Evolutionary conservation across 2,113 vertebrate species (phyloP).

Genomic region (Microtus montanus): DNA sequence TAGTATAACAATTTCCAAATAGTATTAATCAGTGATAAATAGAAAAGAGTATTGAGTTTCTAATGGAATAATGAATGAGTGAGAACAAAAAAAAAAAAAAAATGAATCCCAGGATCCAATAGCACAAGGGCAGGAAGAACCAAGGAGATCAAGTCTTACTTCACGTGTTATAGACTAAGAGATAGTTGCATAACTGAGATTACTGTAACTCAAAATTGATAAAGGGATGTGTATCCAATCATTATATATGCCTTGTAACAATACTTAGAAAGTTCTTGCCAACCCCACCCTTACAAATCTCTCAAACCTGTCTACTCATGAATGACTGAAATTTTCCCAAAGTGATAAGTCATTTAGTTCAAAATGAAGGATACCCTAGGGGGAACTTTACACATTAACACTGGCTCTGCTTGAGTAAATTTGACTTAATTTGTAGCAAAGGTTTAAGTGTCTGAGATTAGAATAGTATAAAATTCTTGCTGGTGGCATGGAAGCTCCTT

Average conservation of each 20-base stretch:
- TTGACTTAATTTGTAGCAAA: slow-evolving; percentile 72
- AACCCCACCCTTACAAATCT: background rate
- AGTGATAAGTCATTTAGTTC: slow-evolving; percentile 52
- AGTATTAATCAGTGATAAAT: background rate
- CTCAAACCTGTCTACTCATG: background rate
- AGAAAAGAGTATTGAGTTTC: background rate
- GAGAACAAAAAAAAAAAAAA: background rate
- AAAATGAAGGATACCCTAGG: slow-evolving; percentile 59
- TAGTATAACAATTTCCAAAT: background rate
- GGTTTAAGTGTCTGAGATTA: slow-evolving; percentile 64
- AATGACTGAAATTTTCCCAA: slow-evolving; percentile 51
- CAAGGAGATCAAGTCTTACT: background rate
- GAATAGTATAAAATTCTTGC: slow-evolving; percentile 36
- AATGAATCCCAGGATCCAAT: background rate
- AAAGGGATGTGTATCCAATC: background rate
- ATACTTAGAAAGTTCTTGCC: slow-evolving; percentile 22
- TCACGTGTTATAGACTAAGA: background rate
- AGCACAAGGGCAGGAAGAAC: background rate
- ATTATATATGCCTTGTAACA: slow-evolving; percentile 53
- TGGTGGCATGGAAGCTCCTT: background rate
- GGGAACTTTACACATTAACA: slow-evolving; percentile 69
- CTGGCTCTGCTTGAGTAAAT: slow-evolving; percentile 66
- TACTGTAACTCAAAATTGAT: background rate
- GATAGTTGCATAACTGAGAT: slow-evolving; percentile 38
- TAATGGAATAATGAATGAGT: background rate